A percentile compares a stretch with the other conserved stretches of the same genome.
These are phyloP conservation scores for Poeciliopsis gracilis DNA, from an alignment of 2,797 vertebrate genomes.

Conservation along the genomic window DNA sequence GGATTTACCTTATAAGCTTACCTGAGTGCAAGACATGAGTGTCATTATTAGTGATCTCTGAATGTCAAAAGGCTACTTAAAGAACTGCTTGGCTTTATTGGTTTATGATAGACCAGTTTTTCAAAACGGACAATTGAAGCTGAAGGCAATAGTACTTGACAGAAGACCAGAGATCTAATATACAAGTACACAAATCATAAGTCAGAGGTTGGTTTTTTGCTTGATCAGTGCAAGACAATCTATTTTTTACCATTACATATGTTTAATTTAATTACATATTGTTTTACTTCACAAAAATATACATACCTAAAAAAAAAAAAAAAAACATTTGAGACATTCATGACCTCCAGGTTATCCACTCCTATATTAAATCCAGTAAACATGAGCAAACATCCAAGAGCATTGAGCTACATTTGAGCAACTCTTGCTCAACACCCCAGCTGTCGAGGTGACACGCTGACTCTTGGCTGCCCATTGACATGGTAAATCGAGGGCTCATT, in stretches of 20 bases:
- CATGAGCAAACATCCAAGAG: slow-evolving; percentile 23
- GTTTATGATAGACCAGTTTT: neutral
- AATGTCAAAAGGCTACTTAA: neutral
- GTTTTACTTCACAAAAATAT: neutral
- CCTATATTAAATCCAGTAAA: slow-evolving; percentile 6
- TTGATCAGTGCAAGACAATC: neutral
- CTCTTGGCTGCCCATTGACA: slow-evolving; percentile 69
- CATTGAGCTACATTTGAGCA: slow-evolving; percentile 48
- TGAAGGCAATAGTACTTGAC: neutral
- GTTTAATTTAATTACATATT: neutral
- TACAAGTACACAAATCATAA: neutral
- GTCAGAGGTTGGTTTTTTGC: neutral
- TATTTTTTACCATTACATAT: neutral
- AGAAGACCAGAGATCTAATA: neutral
- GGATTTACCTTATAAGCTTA: neutral
- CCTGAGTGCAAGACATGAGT: neutral
- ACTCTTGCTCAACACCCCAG: slow-evolving; percentile 35
- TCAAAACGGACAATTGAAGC: neutral
- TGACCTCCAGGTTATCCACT: neutral
- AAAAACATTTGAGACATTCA: neutral
- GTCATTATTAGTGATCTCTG: neutral
- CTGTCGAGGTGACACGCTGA: slow-evolving; percentile 48
- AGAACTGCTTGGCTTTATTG: neutral
- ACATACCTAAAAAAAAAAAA: neutral
- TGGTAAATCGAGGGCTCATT: slow-evolving; percentile 60